Evolutionary conservation across 2,797 vertebrate species (phyloP), one percentile per base, ranked within the genome.

Genomic region (Glyptemys insculpta): DNA sequence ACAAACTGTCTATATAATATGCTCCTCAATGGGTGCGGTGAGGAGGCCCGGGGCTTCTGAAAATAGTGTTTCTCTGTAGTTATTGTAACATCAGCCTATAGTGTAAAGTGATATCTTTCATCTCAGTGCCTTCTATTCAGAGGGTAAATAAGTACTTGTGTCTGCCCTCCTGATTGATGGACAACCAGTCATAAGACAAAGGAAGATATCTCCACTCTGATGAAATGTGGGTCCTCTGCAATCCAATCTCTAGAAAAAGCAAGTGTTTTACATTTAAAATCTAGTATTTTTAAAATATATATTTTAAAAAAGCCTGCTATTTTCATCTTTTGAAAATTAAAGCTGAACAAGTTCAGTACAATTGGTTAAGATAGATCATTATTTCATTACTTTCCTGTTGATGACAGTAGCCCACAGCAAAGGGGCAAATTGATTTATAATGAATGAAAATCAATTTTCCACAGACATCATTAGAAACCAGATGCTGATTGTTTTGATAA

Each of bases 361-460:
- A 92, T 79, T 29, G 83, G 78, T 95, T 96, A 92, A 87, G 88
- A 56, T 93, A 85, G 79, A 92, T 92, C 86, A 91, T 81, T 91
- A 92, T 94, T 96, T 96, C 82, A 93, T 49, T 96, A 88, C 76
- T 95, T 95, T 89, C 1, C 3, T 87, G 68, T 34, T 91, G 86
- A 94, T 93, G 93, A 97, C 96, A 96, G 91, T 41, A 89, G 56
- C 54, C 68, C n/a, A 81, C 76, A 95, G 94, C 79, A 89, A 95
- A 90, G 57, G 57, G 82, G 84, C 81, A 96, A 95, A 96, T 76
- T 95, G 86, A 79, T 94, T 95, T 95, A 93, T 93, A 96, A 94
- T 91, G 83, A 95, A 83, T 89, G 37, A 90, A 97, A 97, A 97
- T 96, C 86, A 89, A 65, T 97, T 98, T 96, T 96, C 76, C 72